phyloP scores from a whole-genome alignment of 2,888 invertebrate genomes.

The Latrodectus elegans region DNA sequence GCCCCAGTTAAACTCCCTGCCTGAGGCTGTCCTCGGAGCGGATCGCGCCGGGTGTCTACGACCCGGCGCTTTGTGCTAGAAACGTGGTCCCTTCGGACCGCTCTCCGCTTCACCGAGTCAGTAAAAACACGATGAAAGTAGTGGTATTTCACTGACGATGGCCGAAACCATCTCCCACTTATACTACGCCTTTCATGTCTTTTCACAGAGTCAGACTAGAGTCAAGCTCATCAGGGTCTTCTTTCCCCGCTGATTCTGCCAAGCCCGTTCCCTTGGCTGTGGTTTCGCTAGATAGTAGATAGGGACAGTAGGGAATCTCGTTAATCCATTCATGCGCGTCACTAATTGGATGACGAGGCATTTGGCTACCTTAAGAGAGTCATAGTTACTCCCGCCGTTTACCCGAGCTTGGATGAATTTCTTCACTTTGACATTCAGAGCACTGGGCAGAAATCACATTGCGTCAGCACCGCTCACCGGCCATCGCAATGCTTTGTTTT shows the following conservation, averaged over 20 bases:
- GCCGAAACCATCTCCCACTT: constrained; percentile 77
- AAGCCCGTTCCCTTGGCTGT: constrained; percentile 83
- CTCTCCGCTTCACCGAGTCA: constrained; percentile 77
- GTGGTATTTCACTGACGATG: constrained; percentile 75
- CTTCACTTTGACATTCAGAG: constrained; percentile 77
- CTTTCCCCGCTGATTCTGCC: constrained; percentile 57
- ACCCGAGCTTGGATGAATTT: constrained; percentile 76
- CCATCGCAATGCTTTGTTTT: constrained; percentile 77
- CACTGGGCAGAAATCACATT: constrained; percentile 77
- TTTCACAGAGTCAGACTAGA: constrained; percentile 81
- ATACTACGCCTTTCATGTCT: constrained; percentile 81
- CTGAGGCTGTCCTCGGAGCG: constrained; percentile 73
- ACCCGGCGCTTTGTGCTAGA: constrained; percentile 73
- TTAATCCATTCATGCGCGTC: constrained; percentile 65
- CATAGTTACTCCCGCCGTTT: no score
- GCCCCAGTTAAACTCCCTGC: constrained; percentile 82
- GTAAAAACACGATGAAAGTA: constrained; percentile 79
- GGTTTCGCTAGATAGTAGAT: no score
- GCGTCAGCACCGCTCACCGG: constrained; percentile 74
- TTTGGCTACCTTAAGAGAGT: constrained; percentile 61
- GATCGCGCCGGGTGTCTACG: no score
- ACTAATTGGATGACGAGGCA: constrained; percentile 65
- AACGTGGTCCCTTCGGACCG: constrained; percentile 75
- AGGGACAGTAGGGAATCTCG: constrained; percentile 50
- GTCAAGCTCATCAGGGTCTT: constrained; percentile 80